These are phyloP conservation scores for Emydocephalus ijimae DNA, from an alignment of 2,113 vertebrate species.

Conservation along the genomic window DNA sequence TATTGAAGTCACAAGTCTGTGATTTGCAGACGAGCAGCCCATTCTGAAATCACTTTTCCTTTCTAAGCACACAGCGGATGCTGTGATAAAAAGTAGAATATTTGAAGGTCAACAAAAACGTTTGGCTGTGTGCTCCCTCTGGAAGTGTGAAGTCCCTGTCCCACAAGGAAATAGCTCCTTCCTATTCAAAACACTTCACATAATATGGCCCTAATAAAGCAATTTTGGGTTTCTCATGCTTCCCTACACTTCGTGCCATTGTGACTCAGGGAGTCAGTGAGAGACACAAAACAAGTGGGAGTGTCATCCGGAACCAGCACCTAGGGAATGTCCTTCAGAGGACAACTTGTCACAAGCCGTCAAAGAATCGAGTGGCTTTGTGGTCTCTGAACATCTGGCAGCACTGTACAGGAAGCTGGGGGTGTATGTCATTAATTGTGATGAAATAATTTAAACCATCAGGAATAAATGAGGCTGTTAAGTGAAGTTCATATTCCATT, in stretches of 20 bases:
- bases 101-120: slow-evolving; percentile 33
- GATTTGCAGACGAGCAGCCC: not conserved
- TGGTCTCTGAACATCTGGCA: slow-evolving; percentile 98
- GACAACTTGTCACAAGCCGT: slow-evolving; percentile 86
- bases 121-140: slow-evolving; percentile 21
- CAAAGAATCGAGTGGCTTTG: slow-evolving; percentile 84
- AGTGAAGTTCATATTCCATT: slow-evolving; percentile 88
- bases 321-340: slow-evolving; percentile 89
- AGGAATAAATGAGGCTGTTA: slow-evolving; percentile 98
- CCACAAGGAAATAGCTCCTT: slow-evolving; percentile 49
- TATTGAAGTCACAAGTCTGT: not conserved
- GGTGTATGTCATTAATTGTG: slow-evolving; percentile 97
- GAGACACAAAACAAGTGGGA: slow-evolving; percentile 75
- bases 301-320: slow-evolving; percentile 73
- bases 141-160: slow-evolving; percentile 46
- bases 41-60: not conserved
- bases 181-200: slow-evolving; percentile 46
- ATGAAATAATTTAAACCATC: slow-evolving; percentile 99
- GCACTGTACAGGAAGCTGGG: slow-evolving; percentile 83
- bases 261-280: slow-evolving; percentile 67
- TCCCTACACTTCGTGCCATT: slow-evolving; percentile 63
- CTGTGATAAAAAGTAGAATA: slow-evolving; percentile 1
- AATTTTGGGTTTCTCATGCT: slow-evolving; percentile 61
- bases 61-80: not conserved
- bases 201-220: slow-evolving; percentile 65